These are phyloP conservation scores for Atrichornis clamosus DNA, from an alignment of 2,113 vertebrate genomes.

Conservation along the genomic window DNA sequence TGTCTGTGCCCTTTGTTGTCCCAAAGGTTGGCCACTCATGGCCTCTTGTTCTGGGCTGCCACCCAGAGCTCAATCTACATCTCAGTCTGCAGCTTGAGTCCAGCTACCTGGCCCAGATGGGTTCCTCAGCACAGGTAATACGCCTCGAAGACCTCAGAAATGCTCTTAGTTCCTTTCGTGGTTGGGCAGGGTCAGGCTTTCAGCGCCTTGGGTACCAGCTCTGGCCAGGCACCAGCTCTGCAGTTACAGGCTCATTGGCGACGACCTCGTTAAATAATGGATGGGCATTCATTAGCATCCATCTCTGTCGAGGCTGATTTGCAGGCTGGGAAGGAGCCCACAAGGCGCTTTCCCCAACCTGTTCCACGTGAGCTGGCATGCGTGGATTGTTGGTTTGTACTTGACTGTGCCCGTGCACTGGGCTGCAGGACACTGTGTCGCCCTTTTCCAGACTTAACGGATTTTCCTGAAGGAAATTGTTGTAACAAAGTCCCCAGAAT, in stretches of 20 bases:
- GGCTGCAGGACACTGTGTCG: accelerated
- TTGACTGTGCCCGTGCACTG: neutral
- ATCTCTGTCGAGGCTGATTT: neutral
- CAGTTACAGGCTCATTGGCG: neutral
- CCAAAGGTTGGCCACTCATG: neutral
- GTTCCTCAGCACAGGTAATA: neutral
- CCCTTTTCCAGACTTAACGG: neutral
- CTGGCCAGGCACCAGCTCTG: neutral
- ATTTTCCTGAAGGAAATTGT: neutral
- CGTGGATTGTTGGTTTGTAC: neutral
- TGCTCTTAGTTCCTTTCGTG: neutral
- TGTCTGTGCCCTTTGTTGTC: neutral
- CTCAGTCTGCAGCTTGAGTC: neutral
- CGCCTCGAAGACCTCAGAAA: neutral
- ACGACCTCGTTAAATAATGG: constrained; percentile 14
- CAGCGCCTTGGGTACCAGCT: neutral
- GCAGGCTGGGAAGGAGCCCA: neutral
- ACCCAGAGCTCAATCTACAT: neutral
- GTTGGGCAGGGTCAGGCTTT: neutral
- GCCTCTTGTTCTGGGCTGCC: neutral
- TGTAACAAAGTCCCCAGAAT: neutral
- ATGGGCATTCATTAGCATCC: neutral
- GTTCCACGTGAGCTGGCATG: accelerated
- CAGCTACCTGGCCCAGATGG: neutral
- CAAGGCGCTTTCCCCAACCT: neutral